These are phyloP conservation scores for Amphiprion ocellaris DNA, from an alignment of 2,113 vertebrate species.

Conservation along the genomic window DNA sequence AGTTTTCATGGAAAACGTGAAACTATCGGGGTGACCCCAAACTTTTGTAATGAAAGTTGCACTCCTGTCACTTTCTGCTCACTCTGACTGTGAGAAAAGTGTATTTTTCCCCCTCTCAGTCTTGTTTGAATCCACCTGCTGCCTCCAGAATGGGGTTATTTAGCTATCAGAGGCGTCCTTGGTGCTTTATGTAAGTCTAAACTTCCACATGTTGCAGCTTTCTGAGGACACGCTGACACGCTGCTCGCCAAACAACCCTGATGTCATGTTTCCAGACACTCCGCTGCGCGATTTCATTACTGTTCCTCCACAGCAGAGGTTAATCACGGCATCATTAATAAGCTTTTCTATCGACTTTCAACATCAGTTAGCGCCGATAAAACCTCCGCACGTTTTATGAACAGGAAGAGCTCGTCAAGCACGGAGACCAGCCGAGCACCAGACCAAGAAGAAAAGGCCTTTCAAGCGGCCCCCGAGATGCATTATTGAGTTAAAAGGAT, in stretches of 20 bases:
- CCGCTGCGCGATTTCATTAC: too few species aligned
- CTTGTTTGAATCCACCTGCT: too few species aligned
- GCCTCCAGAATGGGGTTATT: too few species aligned
- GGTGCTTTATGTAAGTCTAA: not conserved
- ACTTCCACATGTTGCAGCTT: conserved; percentile 17
- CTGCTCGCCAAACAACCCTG: conserved; percentile 17
- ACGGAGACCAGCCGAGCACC: not conserved
- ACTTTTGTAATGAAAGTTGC: too few species aligned
- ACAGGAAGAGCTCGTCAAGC: conserved; percentile 81
- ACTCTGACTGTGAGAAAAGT: too few species aligned
- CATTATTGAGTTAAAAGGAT: conserved; percentile 82
- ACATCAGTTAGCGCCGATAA: conserved; percentile 61
- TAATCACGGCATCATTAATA: not conserved
- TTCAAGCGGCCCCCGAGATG: conserved; percentile 34
- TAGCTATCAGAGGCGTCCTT: too few species aligned
- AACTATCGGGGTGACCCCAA: too few species aligned
- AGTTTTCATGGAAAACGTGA: too few species aligned
- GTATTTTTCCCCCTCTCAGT: too few species aligned
- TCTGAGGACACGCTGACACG: conserved; percentile 55
- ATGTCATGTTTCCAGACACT: too few species aligned
- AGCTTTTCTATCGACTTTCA: conserved; percentile 56
- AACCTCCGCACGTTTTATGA: conserved; percentile 69
- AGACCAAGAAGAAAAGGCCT: too few species aligned
- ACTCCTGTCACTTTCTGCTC: too few species aligned
- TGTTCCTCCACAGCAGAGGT: not conserved